A percentile compares a stretch with the other conserved stretches of the same genome.
phyloP scores from a whole-genome alignment of 2,888 invertebrate species.

The Caenorhabditis sp. region DNA sequence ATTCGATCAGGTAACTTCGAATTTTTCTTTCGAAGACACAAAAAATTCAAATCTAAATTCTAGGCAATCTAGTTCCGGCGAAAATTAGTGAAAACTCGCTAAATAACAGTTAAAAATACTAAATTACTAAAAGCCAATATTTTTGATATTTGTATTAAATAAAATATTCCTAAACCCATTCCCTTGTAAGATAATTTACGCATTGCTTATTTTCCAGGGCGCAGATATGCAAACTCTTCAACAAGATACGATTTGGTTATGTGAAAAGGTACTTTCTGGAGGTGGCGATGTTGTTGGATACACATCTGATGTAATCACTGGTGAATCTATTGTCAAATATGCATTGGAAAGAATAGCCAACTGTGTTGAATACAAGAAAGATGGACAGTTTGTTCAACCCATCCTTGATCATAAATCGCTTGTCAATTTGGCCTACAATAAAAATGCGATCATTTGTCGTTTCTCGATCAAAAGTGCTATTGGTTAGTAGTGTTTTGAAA shows the following conservation, averaged over 20 bases:
- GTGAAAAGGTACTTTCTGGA: constrained; percentile 35
- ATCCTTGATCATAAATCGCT: constrained; percentile 35
- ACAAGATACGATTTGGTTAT: constrained; percentile 44
- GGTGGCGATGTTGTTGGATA: constrained; percentile 54
- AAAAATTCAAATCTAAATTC: too few species aligned
- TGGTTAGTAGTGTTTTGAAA: constrained; percentile 37
- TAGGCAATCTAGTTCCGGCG: too few species aligned
- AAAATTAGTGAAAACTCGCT: too few species aligned
- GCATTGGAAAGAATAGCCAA: constrained; percentile 11
- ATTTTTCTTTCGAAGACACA: too few species aligned
- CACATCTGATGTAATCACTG: constrained; percentile 13
- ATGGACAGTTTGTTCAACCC: constrained; percentile 18
- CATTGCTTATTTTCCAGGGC: too few species aligned
- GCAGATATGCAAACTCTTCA: constrained; percentile 25
- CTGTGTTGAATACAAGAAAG: constrained; percentile 7
- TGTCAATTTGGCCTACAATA: constrained; percentile 60
- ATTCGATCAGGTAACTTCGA: too few species aligned
- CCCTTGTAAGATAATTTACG: too few species aligned
- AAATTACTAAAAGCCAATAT: too few species aligned
- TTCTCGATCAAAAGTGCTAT: constrained; percentile 56
- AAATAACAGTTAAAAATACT: too few species aligned
- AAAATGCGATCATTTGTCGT: constrained; percentile 56
- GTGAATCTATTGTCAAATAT: constrained; percentile 16
- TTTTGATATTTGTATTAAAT: too few species aligned
- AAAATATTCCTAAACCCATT: too few species aligned